These are phyloP conservation scores for Notarius lentiginosus DNA, from an alignment of 2,113 vertebrate genomes.

Conservation along the genomic window DNA sequence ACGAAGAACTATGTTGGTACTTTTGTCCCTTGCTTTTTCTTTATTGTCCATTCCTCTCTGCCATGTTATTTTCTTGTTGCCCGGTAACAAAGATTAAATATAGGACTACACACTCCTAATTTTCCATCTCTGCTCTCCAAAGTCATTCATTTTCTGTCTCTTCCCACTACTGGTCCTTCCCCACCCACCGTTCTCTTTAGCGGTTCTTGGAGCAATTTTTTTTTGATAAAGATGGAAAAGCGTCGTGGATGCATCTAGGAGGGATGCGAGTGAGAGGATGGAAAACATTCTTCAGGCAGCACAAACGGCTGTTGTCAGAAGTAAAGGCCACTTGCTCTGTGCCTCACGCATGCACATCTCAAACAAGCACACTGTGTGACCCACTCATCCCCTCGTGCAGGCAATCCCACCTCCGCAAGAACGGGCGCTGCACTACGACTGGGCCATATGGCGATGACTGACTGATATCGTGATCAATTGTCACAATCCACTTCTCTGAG, in stretches of 20 bases:
- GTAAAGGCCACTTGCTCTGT: slow-evolving; percentile 70
- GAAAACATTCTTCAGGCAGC: slow-evolving; percentile 74
- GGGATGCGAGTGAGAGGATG: slow-evolving; percentile 75
- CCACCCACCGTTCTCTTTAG: not conserved
- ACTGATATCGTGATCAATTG: not conserved
- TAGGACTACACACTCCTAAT: slow-evolving; percentile 69
- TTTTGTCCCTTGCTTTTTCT: slow-evolving; percentile 61
- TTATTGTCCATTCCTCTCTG: slow-evolving; percentile 61
- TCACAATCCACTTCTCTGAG: not conserved
- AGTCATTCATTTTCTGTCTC: slow-evolving; percentile 54
- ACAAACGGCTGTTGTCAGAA: slow-evolving; percentile 70
- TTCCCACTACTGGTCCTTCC: slow-evolving; percentile 18
- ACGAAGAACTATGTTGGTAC: slow-evolving; percentile 29
- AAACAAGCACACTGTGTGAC: slow-evolving; percentile 18
- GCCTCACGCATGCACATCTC: slow-evolving; percentile 25
- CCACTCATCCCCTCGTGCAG: not conserved
- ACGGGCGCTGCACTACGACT: not conserved
- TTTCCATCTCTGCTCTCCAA: slow-evolving; percentile 75
- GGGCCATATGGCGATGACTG: no score
- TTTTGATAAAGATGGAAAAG: slow-evolving; percentile 25
- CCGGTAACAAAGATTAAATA: slow-evolving; percentile 76
- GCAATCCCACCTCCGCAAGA: slow-evolving; percentile 40
- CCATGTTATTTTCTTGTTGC: slow-evolving; percentile 72
- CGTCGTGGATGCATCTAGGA: not conserved
- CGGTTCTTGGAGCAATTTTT: slow-evolving; percentile 1